Evolutionary conservation across 2,888 invertebrate genomes (phyloP).

Genomic region (Bellardia bayeri): DNA sequence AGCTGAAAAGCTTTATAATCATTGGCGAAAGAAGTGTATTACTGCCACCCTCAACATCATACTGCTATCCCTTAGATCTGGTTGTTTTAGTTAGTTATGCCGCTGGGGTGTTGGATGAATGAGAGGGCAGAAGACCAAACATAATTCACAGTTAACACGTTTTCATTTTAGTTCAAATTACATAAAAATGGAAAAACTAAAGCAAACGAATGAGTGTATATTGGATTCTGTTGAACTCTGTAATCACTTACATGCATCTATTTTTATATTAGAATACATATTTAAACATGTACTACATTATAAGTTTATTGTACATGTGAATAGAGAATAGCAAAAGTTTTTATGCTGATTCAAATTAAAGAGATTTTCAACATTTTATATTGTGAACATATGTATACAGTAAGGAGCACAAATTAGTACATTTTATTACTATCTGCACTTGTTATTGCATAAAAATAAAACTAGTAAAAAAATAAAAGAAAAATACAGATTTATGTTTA

Average conservation of each 20-base stretch:
- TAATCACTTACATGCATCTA: background rate
- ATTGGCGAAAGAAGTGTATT: background rate
- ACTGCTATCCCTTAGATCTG: background rate
- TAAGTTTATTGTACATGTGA: background rate
- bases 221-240: background rate
- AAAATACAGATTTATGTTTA: too few relatives aligned
- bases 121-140: background rate
- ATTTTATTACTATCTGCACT: too few relatives aligned
- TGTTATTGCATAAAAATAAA: too few relatives aligned
- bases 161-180: background rate
- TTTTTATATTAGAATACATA: background rate
- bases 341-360: too few relatives aligned
- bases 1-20: background rate
- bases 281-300: background rate
- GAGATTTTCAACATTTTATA: too few relatives aligned
- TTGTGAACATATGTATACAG: too few relatives aligned
- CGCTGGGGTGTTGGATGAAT: background rate
- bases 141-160: slow-evolving; percentile 9
- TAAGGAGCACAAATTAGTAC: too few relatives aligned
- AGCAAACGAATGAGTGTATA: slow-evolving; percentile 17
- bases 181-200: background rate
- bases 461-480: too few relatives aligned
- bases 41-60: background rate
- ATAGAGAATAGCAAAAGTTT: background rate
- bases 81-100: background rate